Evolutionary conservation across 2,888 invertebrate species (phyloP).

Genomic region (Stegana nigrithorax): DNA sequence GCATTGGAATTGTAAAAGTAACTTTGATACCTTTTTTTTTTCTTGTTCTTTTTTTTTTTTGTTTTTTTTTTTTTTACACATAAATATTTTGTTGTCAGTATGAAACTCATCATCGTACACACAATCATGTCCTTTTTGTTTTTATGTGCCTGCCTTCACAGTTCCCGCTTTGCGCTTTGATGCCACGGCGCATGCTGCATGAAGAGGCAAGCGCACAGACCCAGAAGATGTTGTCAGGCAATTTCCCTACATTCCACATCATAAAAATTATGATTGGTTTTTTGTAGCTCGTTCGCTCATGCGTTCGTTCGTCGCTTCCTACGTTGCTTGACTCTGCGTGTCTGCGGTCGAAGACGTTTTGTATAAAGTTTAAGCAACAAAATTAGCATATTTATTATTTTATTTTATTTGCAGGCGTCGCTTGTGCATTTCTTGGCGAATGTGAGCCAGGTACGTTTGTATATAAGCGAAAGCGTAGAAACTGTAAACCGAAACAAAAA

Average conservation of each 20-base stretch:
- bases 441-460: no score
- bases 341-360: no score
- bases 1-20: conserved; percentile 28
- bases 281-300: conserved; percentile 26
- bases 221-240: conserved; percentile 52
- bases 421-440: no score
- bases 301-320: conserved; percentile 13
- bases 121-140: conserved; percentile 35
- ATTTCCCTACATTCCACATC: conserved; percentile 62
- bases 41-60: conserved; percentile 29
- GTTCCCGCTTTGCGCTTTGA: conserved; percentile 31
- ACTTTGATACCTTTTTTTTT: conserved; percentile 39
- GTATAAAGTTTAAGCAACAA: conserved; percentile 20
- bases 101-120: conserved; percentile 15
- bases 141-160: no score
- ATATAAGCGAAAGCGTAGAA: no score
- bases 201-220: conserved; percentile 29
- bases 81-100: conserved; percentile 11
- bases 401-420: conserved; percentile 43
- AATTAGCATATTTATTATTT: conserved; percentile 63
- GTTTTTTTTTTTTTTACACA: conserved; percentile 1
- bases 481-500: no score
- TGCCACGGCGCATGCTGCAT: conserved; percentile 12
- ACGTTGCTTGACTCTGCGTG: conserved; percentile 6
- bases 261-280: conserved; percentile 66